Conservation (phyloP, 2,113 vertebrate species). For the Ceyx margarethae region DNA sequence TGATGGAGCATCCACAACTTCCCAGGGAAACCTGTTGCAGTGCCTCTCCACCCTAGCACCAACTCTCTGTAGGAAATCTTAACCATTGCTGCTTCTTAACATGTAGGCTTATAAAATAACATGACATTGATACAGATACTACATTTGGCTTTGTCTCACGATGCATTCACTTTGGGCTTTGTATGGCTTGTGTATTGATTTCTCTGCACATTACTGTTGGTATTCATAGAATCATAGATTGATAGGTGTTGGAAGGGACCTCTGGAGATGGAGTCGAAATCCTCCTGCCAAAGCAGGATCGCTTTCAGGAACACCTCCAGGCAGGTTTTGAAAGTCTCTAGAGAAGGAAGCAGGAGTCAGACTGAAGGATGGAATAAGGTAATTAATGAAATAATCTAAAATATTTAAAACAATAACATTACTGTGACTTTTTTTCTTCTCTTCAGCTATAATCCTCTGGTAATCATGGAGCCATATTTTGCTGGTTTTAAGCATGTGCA, state of each 20-base stretch:
- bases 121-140: neutral
- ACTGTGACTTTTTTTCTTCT: conserved; percentile 9
- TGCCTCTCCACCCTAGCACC: neutral
- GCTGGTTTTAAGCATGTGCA: conserved; percentile 78
- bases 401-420: neutral
- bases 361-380: neutral
- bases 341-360: neutral
- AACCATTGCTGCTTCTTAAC: neutral
- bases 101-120: neutral
- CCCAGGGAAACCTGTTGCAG: no score
- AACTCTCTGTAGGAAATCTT: neutral
- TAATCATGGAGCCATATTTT: conserved; percentile 88
- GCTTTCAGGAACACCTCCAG: no score
- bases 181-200: neutral
- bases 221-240: neutral
- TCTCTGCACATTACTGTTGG: neutral
- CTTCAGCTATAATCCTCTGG: conserved; percentile 1
- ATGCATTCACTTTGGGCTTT: neutral
- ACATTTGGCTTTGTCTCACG: neutral
- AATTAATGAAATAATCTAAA: neutral
- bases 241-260: no score
- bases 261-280: no score
- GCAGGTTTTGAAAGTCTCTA: no score
- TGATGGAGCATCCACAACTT: no score
- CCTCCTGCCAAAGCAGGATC: no score